Percentiles rank a stretch among this genome's conserved stretches.
These are phyloP conservation scores for Pyrocoelia pectoralis DNA, from an alignment of 2,888 invertebrate genomes.

Conservation along the genomic window DNA sequence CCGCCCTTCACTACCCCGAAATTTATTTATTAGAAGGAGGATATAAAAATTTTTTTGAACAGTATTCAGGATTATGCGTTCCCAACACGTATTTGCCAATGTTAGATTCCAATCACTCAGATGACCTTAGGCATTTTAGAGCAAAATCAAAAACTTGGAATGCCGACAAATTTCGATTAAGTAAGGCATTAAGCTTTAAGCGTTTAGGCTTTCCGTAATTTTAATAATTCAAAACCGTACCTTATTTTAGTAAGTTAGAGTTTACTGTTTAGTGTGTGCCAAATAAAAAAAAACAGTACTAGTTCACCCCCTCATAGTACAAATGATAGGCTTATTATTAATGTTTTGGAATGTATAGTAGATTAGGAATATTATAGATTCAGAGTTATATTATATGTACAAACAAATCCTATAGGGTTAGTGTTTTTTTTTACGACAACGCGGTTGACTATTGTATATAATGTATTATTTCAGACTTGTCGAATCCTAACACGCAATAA, in stretches of 20 bases:
- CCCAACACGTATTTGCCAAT: constrained; percentile 84
- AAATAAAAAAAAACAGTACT: constrained; percentile 18
- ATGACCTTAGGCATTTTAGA: constrained; percentile 76
- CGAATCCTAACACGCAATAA: not conserved
- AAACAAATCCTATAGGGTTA: not conserved
- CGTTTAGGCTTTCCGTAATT: constrained; percentile 26
- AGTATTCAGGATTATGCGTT: constrained; percentile 72
- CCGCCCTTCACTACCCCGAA: constrained; percentile 88
- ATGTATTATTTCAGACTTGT: not conserved
- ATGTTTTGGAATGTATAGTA: not conserved
- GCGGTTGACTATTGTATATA: not conserved
- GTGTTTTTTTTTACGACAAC: not conserved
- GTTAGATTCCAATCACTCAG: constrained; percentile 81
- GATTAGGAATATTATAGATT: not conserved
- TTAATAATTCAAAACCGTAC: not conserved
- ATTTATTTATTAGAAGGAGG: constrained; percentile 92
- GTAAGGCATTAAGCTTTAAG: constrained; percentile 16
- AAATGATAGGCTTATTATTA: constrained; percentile 14
- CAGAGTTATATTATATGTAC: not conserved
- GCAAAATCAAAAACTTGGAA: constrained; percentile 80
- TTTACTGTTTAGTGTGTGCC: constrained; percentile 17
- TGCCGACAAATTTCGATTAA: constrained; percentile 55
- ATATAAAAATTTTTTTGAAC: constrained; percentile 83
- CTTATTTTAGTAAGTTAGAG: not conserved
- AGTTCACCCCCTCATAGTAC: constrained; percentile 24